Percentiles rank a stretch among this genome's conserved stretches.
Evolutionary conservation across 2,797 vertebrate species (phyloP).

Genomic region (Centropyge bicolor): DNA sequence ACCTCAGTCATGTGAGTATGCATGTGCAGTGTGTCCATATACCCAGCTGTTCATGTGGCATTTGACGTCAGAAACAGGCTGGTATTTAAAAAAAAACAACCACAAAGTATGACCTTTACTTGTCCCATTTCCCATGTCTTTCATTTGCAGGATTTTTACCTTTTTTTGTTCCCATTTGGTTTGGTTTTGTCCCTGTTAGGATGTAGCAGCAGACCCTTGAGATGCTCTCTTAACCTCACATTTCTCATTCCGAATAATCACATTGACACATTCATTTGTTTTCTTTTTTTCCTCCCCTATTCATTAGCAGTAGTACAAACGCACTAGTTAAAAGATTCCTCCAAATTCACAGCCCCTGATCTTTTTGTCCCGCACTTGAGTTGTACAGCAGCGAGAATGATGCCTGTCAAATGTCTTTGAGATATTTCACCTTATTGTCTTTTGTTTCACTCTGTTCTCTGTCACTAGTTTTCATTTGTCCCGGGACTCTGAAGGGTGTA

Average conservation of each 20-base stretch:
- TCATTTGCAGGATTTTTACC: slow-evolving; percentile 82
- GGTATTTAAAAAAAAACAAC: slow-evolving; percentile 46
- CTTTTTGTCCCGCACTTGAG: slow-evolving; percentile 67
- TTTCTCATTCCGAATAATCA: slow-evolving; percentile 66
- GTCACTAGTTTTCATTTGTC: slow-evolving; percentile 99
- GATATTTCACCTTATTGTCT: slow-evolving; percentile 45
- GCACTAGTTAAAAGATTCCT: slow-evolving; percentile 69
- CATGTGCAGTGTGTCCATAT: slow-evolving; percentile 81
- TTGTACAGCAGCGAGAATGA: slow-evolving; percentile 73
- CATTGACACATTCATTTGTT: slow-evolving; percentile 59
- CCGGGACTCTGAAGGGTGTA: slow-evolving; percentile 96
- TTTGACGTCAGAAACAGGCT: slow-evolving; percentile 65
- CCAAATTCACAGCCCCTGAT: slow-evolving; percentile 73
- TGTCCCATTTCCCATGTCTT: slow-evolving; percentile 73
- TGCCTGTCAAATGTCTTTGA: slow-evolving; percentile 43
- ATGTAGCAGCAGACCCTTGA: slow-evolving; percentile 81
- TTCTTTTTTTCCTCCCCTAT: slow-evolving; percentile 35
- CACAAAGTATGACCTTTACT: slow-evolving; percentile 51
- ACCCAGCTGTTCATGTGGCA: slow-evolving; percentile 69
- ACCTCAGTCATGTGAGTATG: slow-evolving; percentile 81
- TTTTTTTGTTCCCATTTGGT: slow-evolving; percentile 60
- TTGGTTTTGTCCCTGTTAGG: slow-evolving; percentile 79
- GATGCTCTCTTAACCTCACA: slow-evolving; percentile 74
- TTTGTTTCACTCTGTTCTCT: slow-evolving; percentile 83
- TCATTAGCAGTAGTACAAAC: slow-evolving; percentile 65